Evolutionary conservation across 2,113 vertebrate species (phyloP).

Genomic region (Tetrax tetrax): DNA sequence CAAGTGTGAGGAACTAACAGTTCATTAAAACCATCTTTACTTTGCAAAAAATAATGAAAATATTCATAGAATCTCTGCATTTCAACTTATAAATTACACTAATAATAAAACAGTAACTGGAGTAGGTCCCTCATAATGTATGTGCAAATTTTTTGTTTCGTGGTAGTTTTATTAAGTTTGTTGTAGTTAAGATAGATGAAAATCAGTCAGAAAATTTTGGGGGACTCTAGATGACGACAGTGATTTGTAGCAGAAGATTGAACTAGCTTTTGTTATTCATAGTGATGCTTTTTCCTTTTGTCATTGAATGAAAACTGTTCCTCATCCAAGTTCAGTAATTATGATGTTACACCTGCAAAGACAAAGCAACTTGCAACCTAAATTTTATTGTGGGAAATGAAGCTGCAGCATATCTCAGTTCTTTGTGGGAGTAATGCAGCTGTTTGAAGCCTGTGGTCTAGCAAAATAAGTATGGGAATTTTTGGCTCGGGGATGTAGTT

Average conservation of each 20-base stretch:
- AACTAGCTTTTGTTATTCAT: neutral
- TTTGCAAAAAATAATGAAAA: slow-evolving; percentile 33
- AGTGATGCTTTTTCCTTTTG: neutral
- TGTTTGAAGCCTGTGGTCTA: neutral
- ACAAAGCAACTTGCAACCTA: neutral
- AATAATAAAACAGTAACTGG: neutral
- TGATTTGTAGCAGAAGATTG: neutral
- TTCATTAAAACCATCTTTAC: slow-evolving; percentile 8
- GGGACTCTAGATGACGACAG: neutral
- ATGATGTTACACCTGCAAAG: neutral
- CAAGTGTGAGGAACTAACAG: neutral
- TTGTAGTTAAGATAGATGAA: neutral
- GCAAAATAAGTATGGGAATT: neutral
- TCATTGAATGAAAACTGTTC: neutral
- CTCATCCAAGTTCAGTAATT: neutral
- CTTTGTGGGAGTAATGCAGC: neutral
- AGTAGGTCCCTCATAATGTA: neutral
- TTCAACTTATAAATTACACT: slow-evolving; percentile 14
- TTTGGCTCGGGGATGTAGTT: neutral
- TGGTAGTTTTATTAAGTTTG: neutral
- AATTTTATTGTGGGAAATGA: neutral
- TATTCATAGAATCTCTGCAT: neutral
- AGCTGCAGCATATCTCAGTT: neutral
- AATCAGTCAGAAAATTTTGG: neutral
- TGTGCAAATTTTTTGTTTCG: neutral